Percentiles rank a stretch among this genome's conserved stretches.
These are phyloP conservation scores for Patella depressa DNA, from an alignment of 2,888 invertebrate species.

Conservation along the genomic window DNA sequence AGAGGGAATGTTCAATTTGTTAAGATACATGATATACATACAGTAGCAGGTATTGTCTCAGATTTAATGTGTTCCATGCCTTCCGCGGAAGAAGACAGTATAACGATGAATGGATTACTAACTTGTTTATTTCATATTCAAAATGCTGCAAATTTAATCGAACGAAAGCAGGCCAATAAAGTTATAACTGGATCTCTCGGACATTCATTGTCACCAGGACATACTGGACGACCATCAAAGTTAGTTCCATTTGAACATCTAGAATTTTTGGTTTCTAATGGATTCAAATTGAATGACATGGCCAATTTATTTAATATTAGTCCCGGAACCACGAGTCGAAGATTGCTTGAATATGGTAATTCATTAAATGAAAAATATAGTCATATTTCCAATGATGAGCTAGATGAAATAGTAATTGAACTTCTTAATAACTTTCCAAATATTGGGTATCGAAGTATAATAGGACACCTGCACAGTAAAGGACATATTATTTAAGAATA, in stretches of 20 bases:
- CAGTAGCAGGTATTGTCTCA: not conserved
- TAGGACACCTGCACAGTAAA: not conserved
- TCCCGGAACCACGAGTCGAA: not conserved
- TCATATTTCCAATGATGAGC: not conserved
- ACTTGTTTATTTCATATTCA: not conserved
- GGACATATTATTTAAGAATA: not conserved
- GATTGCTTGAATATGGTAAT: not conserved
- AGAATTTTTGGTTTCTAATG: not conserved
- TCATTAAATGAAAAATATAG: conserved; percentile 1
- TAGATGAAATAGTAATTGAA: conserved; percentile 5
- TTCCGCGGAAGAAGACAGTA: not conserved
- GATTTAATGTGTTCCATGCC: too few species aligned
- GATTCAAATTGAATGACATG: not conserved
- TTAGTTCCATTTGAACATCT: not conserved
- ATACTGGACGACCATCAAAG: not conserved
- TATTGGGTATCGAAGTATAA: not conserved
- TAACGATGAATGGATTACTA: too few species aligned
- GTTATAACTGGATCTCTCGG: not conserved
- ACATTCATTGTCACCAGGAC: not conserved
- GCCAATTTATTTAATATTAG: not conserved
- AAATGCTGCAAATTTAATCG: not conserved
- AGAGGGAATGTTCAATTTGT: not conserved
- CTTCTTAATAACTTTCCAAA: not conserved
- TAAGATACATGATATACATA: not conserved
- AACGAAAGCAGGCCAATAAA: not conserved